A percentile compares a stretch with the other conserved stretches of the same genome.
Evolutionary conservation across 2,888 invertebrate species (phyloP).

Genomic region (Galerucella pusilla): DNA sequence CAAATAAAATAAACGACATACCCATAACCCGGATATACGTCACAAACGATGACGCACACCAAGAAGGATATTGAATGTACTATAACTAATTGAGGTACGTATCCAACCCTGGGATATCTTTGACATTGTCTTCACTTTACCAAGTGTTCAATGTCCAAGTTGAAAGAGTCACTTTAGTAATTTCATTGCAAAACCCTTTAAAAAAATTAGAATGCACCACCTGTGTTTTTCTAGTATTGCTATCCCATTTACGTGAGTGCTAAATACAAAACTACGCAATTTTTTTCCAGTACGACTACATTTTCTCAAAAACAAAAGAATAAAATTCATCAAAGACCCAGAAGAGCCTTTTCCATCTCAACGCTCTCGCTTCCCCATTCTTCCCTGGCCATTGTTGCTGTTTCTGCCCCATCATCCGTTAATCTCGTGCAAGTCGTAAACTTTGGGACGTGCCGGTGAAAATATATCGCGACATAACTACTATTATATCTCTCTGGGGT

Average conservation of each 20-base stretch:
- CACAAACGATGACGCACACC: too few species aligned
- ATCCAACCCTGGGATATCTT: too few species aligned
- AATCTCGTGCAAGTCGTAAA: constrained; percentile 16
- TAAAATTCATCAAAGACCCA: constrained; percentile 15
- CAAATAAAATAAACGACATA: too few species aligned
- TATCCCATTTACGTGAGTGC: constrained; percentile 2
- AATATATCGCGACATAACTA: constrained; percentile 21
- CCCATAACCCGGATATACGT: too few species aligned
- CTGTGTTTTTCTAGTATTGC: neutral
- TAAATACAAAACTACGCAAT: neutral
- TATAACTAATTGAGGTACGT: too few species aligned
- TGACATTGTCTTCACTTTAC: too few species aligned
- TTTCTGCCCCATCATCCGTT: constrained; percentile 12
- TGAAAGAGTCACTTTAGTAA: too few species aligned
- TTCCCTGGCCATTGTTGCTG: neutral
- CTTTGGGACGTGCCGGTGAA: constrained; percentile 13
- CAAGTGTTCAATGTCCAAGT: too few species aligned
- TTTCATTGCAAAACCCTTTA: neutral
- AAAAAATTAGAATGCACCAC: neutral
- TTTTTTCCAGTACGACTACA: neutral
- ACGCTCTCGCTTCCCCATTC: neutral
- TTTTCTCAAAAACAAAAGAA: constrained; percentile 14
- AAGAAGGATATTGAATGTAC: too few species aligned
- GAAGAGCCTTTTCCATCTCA: constrained; percentile 3
- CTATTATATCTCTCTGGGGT: constrained; percentile 1